A percentile compares a stretch with the other conserved stretches of the same genome.
These are phyloP conservation scores for Tachina fera DNA, from an alignment of 2,888 invertebrate genomes.

Conservation along the genomic window DNA sequence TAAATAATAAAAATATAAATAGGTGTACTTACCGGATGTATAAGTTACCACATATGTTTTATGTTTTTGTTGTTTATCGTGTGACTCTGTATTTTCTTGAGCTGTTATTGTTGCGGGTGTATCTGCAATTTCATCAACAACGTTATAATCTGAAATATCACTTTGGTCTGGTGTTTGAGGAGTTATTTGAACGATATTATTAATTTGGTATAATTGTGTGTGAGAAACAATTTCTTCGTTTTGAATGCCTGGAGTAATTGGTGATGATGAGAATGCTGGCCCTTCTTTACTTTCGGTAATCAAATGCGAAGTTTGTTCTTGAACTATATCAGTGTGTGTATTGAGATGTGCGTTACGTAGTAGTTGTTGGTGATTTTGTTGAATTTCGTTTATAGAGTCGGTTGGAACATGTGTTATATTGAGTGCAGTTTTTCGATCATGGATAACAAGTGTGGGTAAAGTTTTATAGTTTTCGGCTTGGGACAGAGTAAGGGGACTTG, in stretches of 20 bases:
- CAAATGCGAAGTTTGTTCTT: slow-evolving; percentile 30
- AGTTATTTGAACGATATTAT: not conserved
- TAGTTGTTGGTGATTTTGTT: not conserved
- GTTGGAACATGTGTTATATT: slow-evolving; percentile 15
- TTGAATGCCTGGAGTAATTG: slow-evolving; percentile 8
- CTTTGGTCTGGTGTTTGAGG: slow-evolving; percentile 20
- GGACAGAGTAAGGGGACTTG: not conserved
- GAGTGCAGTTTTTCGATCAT: slow-evolving; percentile 37
- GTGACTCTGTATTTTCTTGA: slow-evolving; percentile 62
- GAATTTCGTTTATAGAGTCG: slow-evolving; percentile 22
- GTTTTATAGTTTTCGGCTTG: slow-evolving; percentile 7
- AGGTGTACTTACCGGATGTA: slow-evolving; percentile 75
- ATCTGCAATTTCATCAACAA: slow-evolving; percentile 64
- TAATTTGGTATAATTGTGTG: slow-evolving; percentile 6
- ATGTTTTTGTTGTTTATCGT: slow-evolving; percentile 51
- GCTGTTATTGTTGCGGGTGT: slow-evolving; percentile 46
- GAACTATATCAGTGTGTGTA: slow-evolving; percentile 22
- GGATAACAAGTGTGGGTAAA: not conserved
- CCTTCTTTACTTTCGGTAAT: slow-evolving; percentile 41
- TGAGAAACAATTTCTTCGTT: not conserved
- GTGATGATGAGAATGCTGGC: not conserved
- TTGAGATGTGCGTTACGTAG: slow-evolving; percentile 33
- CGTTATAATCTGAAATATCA: slow-evolving; percentile 25
- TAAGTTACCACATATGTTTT: slow-evolving; percentile 72
- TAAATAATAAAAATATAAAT: slow-evolving; percentile 71